Evolutionary conservation across 2,113 vertebrate species (phyloP).

Genomic region (Macrotis lagotis): DNA sequence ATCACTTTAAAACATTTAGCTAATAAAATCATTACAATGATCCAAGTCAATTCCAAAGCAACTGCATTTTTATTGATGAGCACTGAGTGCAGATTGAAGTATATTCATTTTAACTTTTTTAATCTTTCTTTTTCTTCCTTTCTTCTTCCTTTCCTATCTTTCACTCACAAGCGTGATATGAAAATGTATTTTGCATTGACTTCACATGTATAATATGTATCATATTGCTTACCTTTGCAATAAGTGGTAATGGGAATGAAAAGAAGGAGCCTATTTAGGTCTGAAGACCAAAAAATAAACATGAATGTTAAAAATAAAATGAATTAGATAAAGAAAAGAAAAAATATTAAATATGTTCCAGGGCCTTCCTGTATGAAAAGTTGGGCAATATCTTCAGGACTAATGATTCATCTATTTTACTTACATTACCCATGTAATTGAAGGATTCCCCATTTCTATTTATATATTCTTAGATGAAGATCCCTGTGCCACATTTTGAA

Average conservation of each 20-base stretch:
- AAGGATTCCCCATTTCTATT: background rate
- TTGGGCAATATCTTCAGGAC: background rate
- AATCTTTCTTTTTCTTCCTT: too few species aligned
- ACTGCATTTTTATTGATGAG: too few species aligned
- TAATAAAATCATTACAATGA: background rate
- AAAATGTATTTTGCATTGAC: background rate
- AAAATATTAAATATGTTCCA: background rate
- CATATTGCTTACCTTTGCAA: background rate
- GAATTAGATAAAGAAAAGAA: background rate
- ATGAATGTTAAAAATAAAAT: too few species aligned
- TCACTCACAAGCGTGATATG: background rate
- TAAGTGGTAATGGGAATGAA: background rate
- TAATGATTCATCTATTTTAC: background rate
- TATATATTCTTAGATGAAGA: background rate
- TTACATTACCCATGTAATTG: background rate
- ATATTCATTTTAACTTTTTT: background rate
- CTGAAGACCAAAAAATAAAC: too few species aligned
- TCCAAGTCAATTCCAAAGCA: background rate
- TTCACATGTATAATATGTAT: background rate
- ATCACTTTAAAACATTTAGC: background rate
- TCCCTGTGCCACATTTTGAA: background rate
- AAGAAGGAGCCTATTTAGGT: background rate
- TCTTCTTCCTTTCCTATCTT: too few species aligned
- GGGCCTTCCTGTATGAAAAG: background rate
- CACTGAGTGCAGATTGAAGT: background rate